These are phyloP conservation scores for Pseudopleuronectes americanus DNA, from an alignment of 2,797 vertebrate genomes.

Conservation along the genomic window DNA sequence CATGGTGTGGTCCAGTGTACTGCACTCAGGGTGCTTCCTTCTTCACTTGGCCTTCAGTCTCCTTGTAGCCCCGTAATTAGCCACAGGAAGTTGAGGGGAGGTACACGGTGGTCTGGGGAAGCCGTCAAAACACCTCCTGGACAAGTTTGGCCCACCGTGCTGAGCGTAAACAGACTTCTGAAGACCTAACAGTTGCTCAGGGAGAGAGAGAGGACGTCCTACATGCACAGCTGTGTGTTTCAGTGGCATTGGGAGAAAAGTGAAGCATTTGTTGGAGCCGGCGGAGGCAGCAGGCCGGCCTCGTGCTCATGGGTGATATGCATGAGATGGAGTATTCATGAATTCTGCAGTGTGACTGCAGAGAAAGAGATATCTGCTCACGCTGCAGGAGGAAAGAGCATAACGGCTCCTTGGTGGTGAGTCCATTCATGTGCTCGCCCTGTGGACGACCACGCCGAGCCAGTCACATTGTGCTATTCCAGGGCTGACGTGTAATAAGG, in stretches of 20 bases:
- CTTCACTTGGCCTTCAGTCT: conserved; percentile 36
- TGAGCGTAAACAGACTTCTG: conserved; percentile 39
- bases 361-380: conserved; percentile 7
- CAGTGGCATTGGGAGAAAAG: conserved; percentile 24
- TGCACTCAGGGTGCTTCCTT: conserved; percentile 25
- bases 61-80: conserved; percentile 32
- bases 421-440: conserved; percentile 32
- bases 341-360: conserved; percentile 26
- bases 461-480: conserved; percentile 30
- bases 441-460: not conserved
- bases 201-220: conserved; percentile 24
- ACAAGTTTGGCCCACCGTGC: conserved; percentile 19
- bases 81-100: conserved; percentile 33
- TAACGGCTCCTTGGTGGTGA: conserved; percentile 6
- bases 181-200: conserved; percentile 27
- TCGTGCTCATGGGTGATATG: conserved; percentile 20
- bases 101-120: conserved; percentile 59
- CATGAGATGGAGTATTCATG: conserved; percentile 17
- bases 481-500: conserved; percentile 12
- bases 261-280: conserved; percentile 24
- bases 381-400: conserved; percentile 17
- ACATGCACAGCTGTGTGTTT: conserved; percentile 41
- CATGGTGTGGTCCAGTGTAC: conserved; percentile 1
- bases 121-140: conserved; percentile 47
- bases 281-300: conserved; percentile 27